Percentiles rank a stretch among this genome's conserved stretches.
Conservation (phyloP, 2,113 vertebrate species). For the Rhizomys pruinosus region DNA sequence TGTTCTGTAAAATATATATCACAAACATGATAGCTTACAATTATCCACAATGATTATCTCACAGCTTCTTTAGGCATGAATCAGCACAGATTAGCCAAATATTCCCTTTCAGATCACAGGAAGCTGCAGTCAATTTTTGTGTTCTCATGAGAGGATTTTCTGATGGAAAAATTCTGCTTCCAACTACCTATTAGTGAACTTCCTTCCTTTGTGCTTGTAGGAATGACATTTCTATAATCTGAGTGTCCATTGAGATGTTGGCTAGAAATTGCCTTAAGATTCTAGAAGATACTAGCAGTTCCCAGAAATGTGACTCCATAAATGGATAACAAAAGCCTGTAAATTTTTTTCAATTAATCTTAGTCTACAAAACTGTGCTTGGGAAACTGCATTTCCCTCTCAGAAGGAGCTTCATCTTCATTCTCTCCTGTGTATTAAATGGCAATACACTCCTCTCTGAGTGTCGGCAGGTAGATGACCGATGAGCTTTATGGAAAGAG, state of each 20-base stretch:
- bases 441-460: neutral
- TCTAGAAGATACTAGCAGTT: neutral
- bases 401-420: neutral
- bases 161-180: neutral
- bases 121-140: neutral
- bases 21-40: constrained; percentile 6
- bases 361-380: neutral
- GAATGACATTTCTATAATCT: neutral
- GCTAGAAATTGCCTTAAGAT: neutral
- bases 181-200: neutral
- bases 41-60: neutral
- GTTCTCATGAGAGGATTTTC: neutral
- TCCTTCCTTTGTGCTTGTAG: neutral
- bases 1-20: neutral
- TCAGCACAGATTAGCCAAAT: neutral
- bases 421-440: neutral
- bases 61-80: neutral
- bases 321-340: neutral
- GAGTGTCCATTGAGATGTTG: neutral
- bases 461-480: neutral
- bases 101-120: neutral
- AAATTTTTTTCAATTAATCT: neutral
- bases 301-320: neutral
- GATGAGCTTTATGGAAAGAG: neutral
- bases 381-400: neutral